Evolutionary conservation across 2,797 vertebrate species (phyloP).

Genomic region (Halcyon chelicuti): DNA sequence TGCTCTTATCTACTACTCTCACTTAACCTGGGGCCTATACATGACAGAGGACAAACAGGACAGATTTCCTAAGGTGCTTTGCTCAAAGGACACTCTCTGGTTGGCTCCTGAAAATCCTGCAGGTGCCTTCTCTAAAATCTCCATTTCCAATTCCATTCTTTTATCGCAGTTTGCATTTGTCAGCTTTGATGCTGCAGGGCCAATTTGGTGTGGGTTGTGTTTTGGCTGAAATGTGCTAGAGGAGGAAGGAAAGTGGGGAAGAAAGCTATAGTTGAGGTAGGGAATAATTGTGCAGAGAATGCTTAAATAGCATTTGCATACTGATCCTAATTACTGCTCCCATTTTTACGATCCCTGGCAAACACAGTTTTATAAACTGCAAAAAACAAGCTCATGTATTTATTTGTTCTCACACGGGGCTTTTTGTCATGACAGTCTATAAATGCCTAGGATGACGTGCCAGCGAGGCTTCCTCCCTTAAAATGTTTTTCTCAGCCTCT

Average conservation of each 20-base stretch:
- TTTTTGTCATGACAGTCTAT: neutral
- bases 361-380: neutral
- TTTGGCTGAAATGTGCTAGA: constrained; percentile 22
- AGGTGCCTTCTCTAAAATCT: neutral
- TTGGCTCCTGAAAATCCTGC: neutral
- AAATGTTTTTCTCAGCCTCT: neutral
- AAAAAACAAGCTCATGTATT: neutral
- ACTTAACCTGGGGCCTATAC: neutral
- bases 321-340: constrained; percentile 26
- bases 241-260: neutral
- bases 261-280: neutral
- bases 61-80: neutral
- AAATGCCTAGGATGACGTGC: neutral
- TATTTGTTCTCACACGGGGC: neutral
- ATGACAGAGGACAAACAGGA: neutral
- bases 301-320: constrained; percentile 18
- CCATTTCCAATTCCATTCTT: neutral
- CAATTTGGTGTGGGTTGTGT: neutral
- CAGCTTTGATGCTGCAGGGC: neutral
- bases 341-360: neutral
- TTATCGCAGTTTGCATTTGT: neutral
- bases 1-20: neutral
- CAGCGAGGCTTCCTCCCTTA: neutral
- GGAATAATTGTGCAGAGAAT: neutral
- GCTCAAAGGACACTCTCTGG: neutral